phyloP scores from a whole-genome alignment of 2,797 vertebrate genomes.

The Tokudaia muenninki region DNA sequence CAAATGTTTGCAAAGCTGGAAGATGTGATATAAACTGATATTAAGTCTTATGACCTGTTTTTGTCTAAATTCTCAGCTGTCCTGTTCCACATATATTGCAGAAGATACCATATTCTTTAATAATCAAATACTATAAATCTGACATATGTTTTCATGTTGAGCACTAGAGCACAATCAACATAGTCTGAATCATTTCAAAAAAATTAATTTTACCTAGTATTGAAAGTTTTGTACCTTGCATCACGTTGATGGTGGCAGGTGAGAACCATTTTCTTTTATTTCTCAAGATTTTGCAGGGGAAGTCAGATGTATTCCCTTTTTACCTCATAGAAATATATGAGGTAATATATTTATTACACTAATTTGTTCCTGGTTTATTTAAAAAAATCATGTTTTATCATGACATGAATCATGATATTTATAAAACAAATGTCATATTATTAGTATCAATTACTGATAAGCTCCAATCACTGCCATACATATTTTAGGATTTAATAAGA shows the following conservation, averaged over 20 bases:
- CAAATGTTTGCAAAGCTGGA: background rate
- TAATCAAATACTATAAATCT: background rate
- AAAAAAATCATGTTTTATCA: background rate
- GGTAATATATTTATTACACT: background rate
- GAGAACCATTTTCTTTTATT: background rate
- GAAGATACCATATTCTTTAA: too few species aligned
- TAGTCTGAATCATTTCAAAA: background rate
- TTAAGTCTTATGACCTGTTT: too few species aligned
- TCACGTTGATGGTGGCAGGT: background rate
- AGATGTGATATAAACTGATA: background rate
- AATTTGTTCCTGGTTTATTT: constrained; percentile 29
- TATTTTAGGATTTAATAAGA: background rate
- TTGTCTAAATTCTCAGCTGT: background rate
- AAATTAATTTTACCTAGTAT: background rate
- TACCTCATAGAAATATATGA: background rate
- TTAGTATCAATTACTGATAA: background rate
- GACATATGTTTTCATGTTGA: background rate
- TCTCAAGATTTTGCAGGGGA: background rate
- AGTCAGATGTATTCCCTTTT: background rate
- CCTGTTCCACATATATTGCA: background rate
- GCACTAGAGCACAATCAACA: too few species aligned
- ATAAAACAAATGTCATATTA: background rate
- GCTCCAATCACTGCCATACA: background rate
- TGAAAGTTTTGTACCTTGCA: background rate
- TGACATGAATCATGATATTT: constrained; percentile 14